Evolutionary conservation across 2,888 invertebrate genomes (phyloP).

Genomic region (Lapara coniferarum): DNA sequence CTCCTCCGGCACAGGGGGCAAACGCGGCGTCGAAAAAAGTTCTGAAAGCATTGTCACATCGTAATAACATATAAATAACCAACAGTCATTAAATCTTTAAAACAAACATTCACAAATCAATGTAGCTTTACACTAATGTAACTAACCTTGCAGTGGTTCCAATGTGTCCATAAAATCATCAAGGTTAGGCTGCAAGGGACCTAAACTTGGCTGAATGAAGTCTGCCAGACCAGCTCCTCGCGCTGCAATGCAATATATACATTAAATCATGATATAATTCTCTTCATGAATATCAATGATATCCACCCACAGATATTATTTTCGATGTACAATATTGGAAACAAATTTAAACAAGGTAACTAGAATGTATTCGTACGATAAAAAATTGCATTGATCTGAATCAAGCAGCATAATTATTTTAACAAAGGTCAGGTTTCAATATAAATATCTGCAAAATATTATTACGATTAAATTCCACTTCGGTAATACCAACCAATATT

Average conservation of each 20-base stretch:
- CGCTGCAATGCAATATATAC: slow-evolving; percentile 80
- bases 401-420: not conserved
- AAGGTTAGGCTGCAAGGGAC: slow-evolving; percentile 97
- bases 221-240: slow-evolving; percentile 95
- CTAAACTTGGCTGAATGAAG: slow-evolving; percentile 98
- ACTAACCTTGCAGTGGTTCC: slow-evolving; percentile 91
- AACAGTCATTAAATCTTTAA: no score
- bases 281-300: slow-evolving; percentile 1
- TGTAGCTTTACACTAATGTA: slow-evolving; percentile 1
- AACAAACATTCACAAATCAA: no score
- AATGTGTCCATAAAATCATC: slow-evolving; percentile 97
- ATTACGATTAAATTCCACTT: slow-evolving; percentile 3
- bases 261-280: slow-evolving; percentile 3
- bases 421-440: slow-evolving; percentile 6
- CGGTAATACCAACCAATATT: not conserved
- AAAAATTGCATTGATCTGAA: not conserved
- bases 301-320: slow-evolving; percentile 10
- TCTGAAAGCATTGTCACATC: slow-evolving; percentile 49
- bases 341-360: slow-evolving; percentile 17
- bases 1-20: slow-evolving; percentile 86
- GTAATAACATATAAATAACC: no score
- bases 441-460: not conserved
- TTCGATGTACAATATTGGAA: slow-evolving; percentile 18
- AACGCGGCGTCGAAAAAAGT: slow-evolving; percentile 71
- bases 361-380: slow-evolving; percentile 2